These are phyloP conservation scores for Anneissia japonica DNA, from an alignment of 35 echinoderm and acorn worm species.

Conservation along the genomic window DNA sequence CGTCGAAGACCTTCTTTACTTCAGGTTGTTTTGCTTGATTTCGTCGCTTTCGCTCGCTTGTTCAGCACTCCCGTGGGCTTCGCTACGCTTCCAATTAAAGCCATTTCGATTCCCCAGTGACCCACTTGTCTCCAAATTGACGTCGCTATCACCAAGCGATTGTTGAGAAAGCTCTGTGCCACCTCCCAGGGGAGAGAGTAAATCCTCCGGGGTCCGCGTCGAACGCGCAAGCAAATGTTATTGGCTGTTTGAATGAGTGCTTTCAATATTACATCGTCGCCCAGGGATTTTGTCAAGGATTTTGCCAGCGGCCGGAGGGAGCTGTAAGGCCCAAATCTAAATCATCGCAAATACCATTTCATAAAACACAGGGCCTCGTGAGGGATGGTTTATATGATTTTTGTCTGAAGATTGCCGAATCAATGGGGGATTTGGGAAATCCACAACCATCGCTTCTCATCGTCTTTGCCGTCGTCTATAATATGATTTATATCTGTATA, in stretches of 20 bases:
- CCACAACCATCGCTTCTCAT: background rate
- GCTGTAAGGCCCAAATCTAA: background rate
- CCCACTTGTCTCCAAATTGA: constrained; percentile 1
- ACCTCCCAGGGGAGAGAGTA: background rate
- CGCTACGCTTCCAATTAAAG: background rate
- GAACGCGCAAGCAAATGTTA: background rate
- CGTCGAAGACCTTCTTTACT: background rate
- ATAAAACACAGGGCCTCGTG: background rate
- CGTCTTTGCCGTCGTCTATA: background rate
- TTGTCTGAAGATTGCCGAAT: background rate
- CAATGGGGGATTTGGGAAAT: constrained; percentile 1
- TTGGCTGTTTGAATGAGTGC: background rate
- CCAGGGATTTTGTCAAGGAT: background rate
- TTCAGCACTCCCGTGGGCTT: background rate
- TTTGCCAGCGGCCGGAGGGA: background rate
- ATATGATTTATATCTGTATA: background rate
- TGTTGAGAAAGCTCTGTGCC: background rate
- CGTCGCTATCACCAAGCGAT: background rate
- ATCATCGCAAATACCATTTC: constrained; percentile 1
- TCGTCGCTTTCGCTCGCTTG: background rate
- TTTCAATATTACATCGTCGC: background rate
- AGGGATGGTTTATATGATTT: background rate
- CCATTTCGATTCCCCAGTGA: background rate
- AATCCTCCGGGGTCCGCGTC: background rate
- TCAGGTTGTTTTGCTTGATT: constrained; percentile 1